Base-by-base conservation (phyloP, 2,113 vertebrate genomes). In the Sciurus niger region DNA sequence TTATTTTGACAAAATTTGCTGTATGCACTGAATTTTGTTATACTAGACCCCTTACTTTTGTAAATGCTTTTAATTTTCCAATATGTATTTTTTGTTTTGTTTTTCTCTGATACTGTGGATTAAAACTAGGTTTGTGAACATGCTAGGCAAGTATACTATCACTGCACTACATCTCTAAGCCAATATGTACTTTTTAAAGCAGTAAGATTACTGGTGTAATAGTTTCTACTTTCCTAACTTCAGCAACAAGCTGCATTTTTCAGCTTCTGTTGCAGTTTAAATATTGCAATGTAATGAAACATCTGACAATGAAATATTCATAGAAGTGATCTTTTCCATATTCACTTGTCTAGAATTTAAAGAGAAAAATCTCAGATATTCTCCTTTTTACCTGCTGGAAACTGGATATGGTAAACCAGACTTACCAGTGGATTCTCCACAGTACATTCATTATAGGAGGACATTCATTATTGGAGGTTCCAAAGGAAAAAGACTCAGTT, bases 341-440 rank as follows among this genome's bases (percentile, higher is more conserved):
- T 46, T 63, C 3, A 4, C 43, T 89, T 20, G 0, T 32, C 40
- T 8, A 72, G 17, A 8, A 87, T 48, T 88, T 58, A 43, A 84
- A 84, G 51, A 70, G 43, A 74, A 51, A 73, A 24, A 8, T 22
- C 9, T 72, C 1, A 60, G 22, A 55, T 30, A 40, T 67, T 48
- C 9, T 34, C 12, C 72, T 77, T 46, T 58, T 73, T 16, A 34
- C 32, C 12, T 79, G n/a, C 28, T 79, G 10, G 3, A 55, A 16
- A 0, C 43, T 84, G 7, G 8, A 10, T 40, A 11, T 4, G 0
- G 2, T 73, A 5, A 93, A 22, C 58, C 16, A 70, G 1, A 25
- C 20, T 80, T 28, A n/a, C 9, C 2, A n/a, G 22, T 20, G 37
- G 4, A 60, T 3, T 37, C 3, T 76, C 37, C 34, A 48, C 46